These are phyloP conservation scores for Brachionus asplanchnoidis DNA, from an alignment of 1,140 invertebrate species.

Conservation along the genomic window DNA sequence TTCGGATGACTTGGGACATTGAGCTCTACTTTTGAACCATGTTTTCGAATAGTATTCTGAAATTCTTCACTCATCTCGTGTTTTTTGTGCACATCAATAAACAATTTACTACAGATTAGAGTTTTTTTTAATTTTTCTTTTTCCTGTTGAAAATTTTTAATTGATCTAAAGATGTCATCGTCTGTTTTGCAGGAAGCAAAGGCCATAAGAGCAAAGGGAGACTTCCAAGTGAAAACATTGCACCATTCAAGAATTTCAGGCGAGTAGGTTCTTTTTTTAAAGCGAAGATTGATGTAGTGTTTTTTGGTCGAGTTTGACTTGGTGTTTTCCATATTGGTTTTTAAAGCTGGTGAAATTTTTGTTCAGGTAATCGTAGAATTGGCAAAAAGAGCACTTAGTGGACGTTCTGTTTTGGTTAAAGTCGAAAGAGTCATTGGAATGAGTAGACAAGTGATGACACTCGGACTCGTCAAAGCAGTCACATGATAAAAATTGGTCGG, in stretches of 20 bases:
- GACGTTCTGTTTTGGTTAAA: not conserved
- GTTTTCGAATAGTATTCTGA: not conserved
- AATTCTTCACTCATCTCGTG: constrained; percentile 17
- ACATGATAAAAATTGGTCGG: not conserved
- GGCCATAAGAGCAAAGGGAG: not conserved
- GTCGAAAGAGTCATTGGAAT: not conserved
- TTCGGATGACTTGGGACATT: not conserved
- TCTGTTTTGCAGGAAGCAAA: not conserved
- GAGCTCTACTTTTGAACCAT: not conserved
- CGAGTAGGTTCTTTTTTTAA: not conserved
- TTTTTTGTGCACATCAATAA: constrained; percentile 20
- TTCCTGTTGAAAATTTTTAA: constrained; percentile 15
- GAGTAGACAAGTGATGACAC: constrained; percentile 16
- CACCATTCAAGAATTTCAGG: not conserved
- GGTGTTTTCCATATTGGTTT: not conserved
- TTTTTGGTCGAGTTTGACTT: not conserved
- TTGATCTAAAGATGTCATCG: not conserved
- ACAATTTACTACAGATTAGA: constrained; percentile 7
- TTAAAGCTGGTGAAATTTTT: not conserved
- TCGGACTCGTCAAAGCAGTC: not conserved
- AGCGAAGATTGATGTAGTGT: not conserved
- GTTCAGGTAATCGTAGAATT: not conserved
- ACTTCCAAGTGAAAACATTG: not conserved
- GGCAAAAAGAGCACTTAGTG: constrained; percentile 13
- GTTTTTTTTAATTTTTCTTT: not conserved